Percentiles rank a stretch among this genome's conserved stretches.
phyloP scores from a whole-genome alignment of 2,113 vertebrate species.

The Motacilla tschutschensis region DNA sequence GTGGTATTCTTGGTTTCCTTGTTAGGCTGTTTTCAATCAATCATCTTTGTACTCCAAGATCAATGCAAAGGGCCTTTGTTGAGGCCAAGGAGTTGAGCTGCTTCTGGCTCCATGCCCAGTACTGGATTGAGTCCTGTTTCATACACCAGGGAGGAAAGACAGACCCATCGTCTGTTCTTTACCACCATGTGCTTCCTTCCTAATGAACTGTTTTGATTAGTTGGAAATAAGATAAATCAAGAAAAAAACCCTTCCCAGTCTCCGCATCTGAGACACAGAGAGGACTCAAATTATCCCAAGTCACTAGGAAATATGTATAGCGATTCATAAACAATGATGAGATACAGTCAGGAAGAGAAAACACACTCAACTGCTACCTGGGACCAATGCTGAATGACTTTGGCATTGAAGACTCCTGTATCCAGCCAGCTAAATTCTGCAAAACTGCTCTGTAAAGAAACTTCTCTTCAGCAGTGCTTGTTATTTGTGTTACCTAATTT shows the following conservation, averaged over 20 bases:
- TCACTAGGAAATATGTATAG: not conserved
- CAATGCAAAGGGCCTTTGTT: not conserved
- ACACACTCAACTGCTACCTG: not conserved
- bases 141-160: not conserved
- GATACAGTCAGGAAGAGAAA: not conserved
- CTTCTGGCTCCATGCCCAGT: not conserved
- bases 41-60: not conserved
- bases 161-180: not conserved
- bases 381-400: not conserved
- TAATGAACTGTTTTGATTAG: not conserved
- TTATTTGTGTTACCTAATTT: slow-evolving; percentile 52
- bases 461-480: slow-evolving; percentile 23
- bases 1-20: not conserved
- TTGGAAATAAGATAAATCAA: not conserved
- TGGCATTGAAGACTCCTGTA: not conserved
- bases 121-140: not conserved
- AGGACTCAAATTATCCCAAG: not conserved
- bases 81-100: not conserved
- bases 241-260: not conserved
- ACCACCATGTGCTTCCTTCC: not conserved
- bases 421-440: not conserved
- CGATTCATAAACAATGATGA: not conserved
- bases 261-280: not conserved
- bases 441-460: slow-evolving; percentile 6
- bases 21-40: not conserved